phyloP scores from a whole-genome alignment of 2,113 vertebrate species.

The Blennius ocellaris region DNA sequence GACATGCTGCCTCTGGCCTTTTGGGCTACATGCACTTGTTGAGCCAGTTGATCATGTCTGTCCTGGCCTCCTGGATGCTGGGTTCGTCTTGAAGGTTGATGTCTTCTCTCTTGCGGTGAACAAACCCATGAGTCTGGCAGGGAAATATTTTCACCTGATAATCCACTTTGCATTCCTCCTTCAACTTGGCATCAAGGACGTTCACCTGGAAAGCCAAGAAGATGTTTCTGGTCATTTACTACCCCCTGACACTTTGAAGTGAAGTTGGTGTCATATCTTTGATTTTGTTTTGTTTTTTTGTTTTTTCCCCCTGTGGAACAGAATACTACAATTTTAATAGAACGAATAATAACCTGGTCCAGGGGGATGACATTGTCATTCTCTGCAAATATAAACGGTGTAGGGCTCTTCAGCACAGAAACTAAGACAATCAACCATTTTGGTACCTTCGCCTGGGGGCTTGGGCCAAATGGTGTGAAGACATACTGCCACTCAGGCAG shows the following conservation, averaged over 20 bases:
- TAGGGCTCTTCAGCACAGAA: slow-evolving; percentile 80
- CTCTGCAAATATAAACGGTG: slow-evolving; percentile 88
- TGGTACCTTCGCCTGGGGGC: slow-evolving; percentile 93
- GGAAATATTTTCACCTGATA: slow-evolving; percentile 92
- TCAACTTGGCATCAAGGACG: slow-evolving; percentile 84
- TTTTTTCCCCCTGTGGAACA: no score
- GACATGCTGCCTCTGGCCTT: no score
- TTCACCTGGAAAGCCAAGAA: slow-evolving; percentile 77
- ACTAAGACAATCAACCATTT: background rate
- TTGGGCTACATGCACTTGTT: slow-evolving; percentile 85
- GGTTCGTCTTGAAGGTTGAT: slow-evolving; percentile 86
- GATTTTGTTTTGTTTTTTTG: no score
- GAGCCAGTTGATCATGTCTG: slow-evolving; percentile 91
- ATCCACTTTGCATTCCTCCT: slow-evolving; percentile 86
- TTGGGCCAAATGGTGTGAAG: slow-evolving; percentile 93
- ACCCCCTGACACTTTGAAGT: no score
- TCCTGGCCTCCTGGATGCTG: slow-evolving; percentile 88
- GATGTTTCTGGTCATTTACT: background rate
- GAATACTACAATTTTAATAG: no score
- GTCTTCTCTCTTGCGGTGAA: slow-evolving; percentile 90
- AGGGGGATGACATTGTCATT: slow-evolving; percentile 82
- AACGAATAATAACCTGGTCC: slow-evolving; percentile 74
- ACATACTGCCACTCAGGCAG: slow-evolving; percentile 96
- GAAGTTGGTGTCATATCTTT: no score
- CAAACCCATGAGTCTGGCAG: slow-evolving; percentile 93